Evolutionary conservation across 2,113 vertebrate genomes (phyloP), one percentile per base, ranked within the genome.

Genomic region (Trachemys scripta): DNA sequence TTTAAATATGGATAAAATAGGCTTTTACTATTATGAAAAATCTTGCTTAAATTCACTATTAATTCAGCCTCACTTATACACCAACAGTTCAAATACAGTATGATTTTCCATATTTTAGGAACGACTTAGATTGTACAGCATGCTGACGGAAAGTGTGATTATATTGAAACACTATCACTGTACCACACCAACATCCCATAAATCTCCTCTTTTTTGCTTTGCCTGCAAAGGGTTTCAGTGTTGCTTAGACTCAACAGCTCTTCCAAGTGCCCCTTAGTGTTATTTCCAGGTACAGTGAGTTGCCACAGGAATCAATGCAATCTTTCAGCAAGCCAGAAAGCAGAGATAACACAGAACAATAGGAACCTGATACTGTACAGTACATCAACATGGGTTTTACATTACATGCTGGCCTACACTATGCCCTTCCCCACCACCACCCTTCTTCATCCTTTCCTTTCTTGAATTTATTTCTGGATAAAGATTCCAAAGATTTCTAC

Each of bases 1-100:
- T 5, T 76, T 57, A 59, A 90, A 80, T 3, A 27, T 29, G 78
- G 87, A 88, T 0, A 0, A 12, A 11, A 14, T 45, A 0, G 0
- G 4, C 17, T 92, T 59, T 80, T 79, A 87, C 3, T 65, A 65
- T n/a, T 35, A 53, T 57, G 24, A 1, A 92, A 88, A 38, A 72
- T 6, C 24, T 90, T 92, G 10, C 24, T 87, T 94, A 53, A 89
- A 80, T 57, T 85, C 14, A 76, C 51, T 90, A 4, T 29, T 80
- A 65, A 87, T 92, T 79, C 85, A 90, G 88, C 6, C 16, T 80
- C 8, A 59, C 11, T 86, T 20, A 78, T 69, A 65, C 88, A 86
- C 12, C 35, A 88, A 75, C 42, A 91, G 82, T 38, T 5, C 6
- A 87, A 11, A 80, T 84, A 88, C 1, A 49, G 47, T 47, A 79